Evolutionary conservation across 2,113 vertebrate species (phyloP).

Genomic region (Pholis gunnellus): DNA sequence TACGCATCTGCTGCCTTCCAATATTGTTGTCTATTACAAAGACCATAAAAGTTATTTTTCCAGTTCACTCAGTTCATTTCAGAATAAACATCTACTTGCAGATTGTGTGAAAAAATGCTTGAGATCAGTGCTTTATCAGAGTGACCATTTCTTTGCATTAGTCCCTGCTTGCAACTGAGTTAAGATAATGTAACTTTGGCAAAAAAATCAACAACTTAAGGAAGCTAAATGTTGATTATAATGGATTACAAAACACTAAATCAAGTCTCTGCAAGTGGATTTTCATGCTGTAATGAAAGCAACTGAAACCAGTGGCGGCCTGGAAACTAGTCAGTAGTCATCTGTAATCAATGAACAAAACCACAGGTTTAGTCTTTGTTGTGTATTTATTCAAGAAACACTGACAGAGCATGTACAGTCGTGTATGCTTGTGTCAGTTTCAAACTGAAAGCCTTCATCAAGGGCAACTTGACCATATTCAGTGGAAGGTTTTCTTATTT

Average conservation of each 20-base stretch:
- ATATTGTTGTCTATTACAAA: constrained; percentile 10
- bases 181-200: constrained; percentile 1
- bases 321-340: constrained; percentile 21
- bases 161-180: background rate
- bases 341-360: constrained; percentile 21
- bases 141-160: background rate
- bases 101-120: background rate
- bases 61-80: background rate
- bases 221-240: background rate
- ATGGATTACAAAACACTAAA: background rate
- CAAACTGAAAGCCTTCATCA: background rate
- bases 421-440: constrained; percentile 2
- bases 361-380: background rate
- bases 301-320: constrained; percentile 6
- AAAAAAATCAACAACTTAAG: background rate
- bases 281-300: constrained; percentile 5
- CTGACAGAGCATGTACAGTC: background rate
- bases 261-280: background rate
- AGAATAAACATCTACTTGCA: background rate
- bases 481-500: constrained; percentile 15
- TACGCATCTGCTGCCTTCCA: background rate
- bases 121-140: constrained; percentile 2
- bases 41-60: background rate
- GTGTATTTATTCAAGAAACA: constrained; percentile 1
- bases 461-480: background rate